These are phyloP conservation scores for Smittia sp. DNA, from an alignment of 2,888 invertebrate genomes.

Conservation along the genomic window DNA sequence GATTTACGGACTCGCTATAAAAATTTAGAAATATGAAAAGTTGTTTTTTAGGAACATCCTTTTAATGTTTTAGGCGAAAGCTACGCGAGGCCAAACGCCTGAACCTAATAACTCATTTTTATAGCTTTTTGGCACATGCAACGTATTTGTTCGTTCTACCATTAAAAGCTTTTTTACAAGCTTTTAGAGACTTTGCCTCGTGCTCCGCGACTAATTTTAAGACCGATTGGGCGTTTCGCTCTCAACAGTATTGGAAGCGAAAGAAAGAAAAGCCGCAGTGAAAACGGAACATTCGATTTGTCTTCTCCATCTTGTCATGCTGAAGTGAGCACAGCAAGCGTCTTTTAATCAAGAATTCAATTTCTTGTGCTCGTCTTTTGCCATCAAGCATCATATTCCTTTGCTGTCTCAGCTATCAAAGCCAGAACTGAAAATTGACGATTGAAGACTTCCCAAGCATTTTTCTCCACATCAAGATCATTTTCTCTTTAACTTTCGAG, in stretches of 20 bases:
- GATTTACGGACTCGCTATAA: slow-evolving; percentile 10
- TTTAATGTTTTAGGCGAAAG: background rate
- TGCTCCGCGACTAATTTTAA: background rate
- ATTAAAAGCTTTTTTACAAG: slow-evolving; percentile 25
- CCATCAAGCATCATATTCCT: background rate
- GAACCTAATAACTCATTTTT: slow-evolving; percentile 15
- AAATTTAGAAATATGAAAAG: slow-evolving; percentile 1
- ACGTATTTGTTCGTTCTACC: background rate
- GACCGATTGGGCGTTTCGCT: background rate
- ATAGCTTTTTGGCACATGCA: slow-evolving; percentile 21
- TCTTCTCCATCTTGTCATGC: background rate
- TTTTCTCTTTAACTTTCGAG: too few species aligned
- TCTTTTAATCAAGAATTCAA: background rate
- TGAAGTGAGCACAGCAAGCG: background rate
- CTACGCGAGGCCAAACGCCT: background rate
- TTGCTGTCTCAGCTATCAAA: slow-evolving; percentile 6
- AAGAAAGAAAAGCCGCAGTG: background rate
- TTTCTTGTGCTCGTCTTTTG: background rate
- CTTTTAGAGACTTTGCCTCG: background rate
- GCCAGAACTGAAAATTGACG: background rate
- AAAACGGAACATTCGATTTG: background rate
- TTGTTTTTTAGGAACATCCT: background rate
- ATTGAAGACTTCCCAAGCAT: too few species aligned
- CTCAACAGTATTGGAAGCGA: too few species aligned
- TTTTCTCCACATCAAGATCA: too few species aligned